Conservation (phyloP, 2,113 vertebrate genomes). For the Hystrix brachyura region DNA sequence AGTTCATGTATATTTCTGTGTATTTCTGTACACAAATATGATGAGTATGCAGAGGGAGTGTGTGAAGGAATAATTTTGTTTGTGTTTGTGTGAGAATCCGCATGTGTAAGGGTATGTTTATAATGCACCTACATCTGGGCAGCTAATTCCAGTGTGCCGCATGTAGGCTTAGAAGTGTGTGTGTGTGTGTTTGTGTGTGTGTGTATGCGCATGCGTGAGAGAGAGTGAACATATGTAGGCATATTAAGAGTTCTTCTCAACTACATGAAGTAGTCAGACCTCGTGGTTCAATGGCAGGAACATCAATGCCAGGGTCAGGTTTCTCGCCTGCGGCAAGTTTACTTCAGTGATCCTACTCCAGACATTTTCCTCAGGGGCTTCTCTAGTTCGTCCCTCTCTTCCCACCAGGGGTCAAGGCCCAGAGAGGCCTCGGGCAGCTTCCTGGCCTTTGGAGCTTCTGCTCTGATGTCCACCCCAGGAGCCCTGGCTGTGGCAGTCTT, state of each 20-base stretch:
- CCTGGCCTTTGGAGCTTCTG: constrained; percentile 65
- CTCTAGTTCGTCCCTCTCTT: constrained; percentile 71
- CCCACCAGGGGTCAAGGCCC: constrained; percentile 56
- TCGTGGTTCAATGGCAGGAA: constrained; percentile 45
- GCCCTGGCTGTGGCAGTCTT: constrained; percentile 68
- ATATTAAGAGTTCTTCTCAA: not conserved
- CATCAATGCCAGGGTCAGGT: constrained; percentile 43
- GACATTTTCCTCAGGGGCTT: constrained; percentile 38
- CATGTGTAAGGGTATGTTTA: not conserved
- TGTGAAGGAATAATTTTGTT: not conserved
- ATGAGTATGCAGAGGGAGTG: not conserved
- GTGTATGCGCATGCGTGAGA: not conserved
- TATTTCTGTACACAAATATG: not conserved
- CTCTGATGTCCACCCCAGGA: constrained; percentile 77
- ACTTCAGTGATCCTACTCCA: constrained; percentile 62
- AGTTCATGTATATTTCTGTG: not conserved
- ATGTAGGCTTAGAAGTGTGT: not conserved
- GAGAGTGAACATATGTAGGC: not conserved
- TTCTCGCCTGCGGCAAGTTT: constrained; percentile 62
- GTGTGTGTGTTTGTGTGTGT: not conserved
- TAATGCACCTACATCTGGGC: not conserved
- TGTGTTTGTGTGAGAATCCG: constrained; percentile 15
- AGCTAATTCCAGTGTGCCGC: not conserved
- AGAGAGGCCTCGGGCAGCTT: constrained; percentile 56
- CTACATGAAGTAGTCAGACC: not conserved